These are phyloP conservation scores for Pterostichus madidus DNA, from an alignment of 2,888 invertebrate species.

Conservation along the genomic window DNA sequence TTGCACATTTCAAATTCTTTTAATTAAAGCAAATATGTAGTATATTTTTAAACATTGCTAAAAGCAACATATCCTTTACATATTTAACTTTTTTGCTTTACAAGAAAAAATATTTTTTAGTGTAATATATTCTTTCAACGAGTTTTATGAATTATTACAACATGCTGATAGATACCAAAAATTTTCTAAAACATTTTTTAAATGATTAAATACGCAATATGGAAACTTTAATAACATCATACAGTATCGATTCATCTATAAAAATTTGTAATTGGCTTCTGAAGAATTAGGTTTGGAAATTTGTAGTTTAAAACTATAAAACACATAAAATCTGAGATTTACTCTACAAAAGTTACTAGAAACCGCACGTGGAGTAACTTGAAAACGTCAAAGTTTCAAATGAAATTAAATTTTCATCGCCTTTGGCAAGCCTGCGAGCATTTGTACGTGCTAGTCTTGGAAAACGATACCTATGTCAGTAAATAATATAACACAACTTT, in stretches of 20 bases:
- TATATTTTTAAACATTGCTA: neutral
- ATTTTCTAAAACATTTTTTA: no score
- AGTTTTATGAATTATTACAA: no score
- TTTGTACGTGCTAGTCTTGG: conserved; percentile 31
- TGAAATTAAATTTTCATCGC: conserved; percentile 51
- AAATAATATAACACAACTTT: conserved; percentile 52
- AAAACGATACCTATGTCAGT: conserved; percentile 26
- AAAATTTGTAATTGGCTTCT: no score
- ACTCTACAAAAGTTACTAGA: conserved; percentile 38
- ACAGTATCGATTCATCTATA: no score
- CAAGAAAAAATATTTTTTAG: no score
- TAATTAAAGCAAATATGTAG: neutral
- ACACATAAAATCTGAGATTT: conserved; percentile 38
- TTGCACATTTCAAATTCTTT: neutral
- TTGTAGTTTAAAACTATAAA: conserved; percentile 16
- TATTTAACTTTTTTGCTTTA: neutral
- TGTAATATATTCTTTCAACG: no score
- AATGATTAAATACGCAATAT: neutral
- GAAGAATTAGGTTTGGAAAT: neutral
- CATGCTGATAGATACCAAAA: no score
- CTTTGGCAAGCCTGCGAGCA: neutral
- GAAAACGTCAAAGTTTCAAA: conserved; percentile 50
- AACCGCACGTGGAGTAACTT: conserved; percentile 21
- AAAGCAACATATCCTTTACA: neutral
- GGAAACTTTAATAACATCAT: no score